Conservation (phyloP, 2,113 vertebrate genomes). For the Mastomys natalensis region DNA sequence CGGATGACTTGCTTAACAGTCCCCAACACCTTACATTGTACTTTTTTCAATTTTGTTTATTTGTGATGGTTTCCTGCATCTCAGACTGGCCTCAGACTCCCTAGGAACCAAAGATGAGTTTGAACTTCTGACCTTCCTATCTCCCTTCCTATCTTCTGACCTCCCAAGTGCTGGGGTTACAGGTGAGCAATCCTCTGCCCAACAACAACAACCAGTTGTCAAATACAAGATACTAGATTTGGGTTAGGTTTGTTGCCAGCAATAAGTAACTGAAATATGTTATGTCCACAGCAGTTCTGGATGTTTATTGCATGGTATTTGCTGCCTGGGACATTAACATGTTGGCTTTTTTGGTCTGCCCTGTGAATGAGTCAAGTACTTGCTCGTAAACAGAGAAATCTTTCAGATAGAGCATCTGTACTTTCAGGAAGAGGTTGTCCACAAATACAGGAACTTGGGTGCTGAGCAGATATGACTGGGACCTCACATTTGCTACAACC, state of each 20-base stretch:
- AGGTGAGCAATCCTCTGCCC: not conserved
- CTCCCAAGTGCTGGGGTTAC: not conserved
- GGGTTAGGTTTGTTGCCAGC: not conserved
- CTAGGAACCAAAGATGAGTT: not conserved
- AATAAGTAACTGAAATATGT: not conserved
- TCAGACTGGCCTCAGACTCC: not conserved
- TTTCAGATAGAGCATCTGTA: not conserved
- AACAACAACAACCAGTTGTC: not conserved
- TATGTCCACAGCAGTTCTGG: not conserved
- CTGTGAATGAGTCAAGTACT: not conserved
- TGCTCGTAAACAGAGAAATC: not conserved
- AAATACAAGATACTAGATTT: conserved; percentile 15
- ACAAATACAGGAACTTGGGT: not conserved
- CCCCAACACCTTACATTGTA: not conserved
- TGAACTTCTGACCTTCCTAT: not conserved
- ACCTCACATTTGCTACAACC: not conserved
- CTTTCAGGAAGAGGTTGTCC: conserved; percentile 16
- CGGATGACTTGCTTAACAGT: not conserved
- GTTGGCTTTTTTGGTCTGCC: not conserved
- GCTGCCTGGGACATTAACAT: not conserved
- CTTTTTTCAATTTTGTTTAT: not conserved
- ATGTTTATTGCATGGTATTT: not conserved
- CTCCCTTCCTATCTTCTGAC: not conserved
- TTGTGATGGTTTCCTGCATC: not conserved
- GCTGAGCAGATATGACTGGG: not conserved